Evolutionary conservation across 1,140 invertebrate species (phyloP), one percentile per base, ranked within the genome.

Genomic region (Brachionus rotundiformis): DNA sequence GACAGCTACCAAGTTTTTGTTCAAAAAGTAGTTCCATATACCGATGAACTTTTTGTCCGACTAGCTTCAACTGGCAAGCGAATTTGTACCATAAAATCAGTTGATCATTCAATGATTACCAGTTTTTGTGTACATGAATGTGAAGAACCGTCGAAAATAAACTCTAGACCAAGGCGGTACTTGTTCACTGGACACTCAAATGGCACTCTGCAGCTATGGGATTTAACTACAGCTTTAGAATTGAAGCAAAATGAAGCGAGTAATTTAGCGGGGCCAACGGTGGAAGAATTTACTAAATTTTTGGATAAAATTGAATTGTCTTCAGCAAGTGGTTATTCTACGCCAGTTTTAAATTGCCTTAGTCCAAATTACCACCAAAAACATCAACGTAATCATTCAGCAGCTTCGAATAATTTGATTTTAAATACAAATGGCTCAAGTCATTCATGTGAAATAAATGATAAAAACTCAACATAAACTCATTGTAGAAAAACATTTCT

Each of bases 1-100:
- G 95, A 98, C 86, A 95, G 97, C 86, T 95, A 97, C 85, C 95
- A 98, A 89, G 93, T 99, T 54, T 98, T 99, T 87, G 92, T 99
- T 33, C 96, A 99, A 87, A 96, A 97, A 90, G 93, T 98, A 44
- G 94, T 98, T 13, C 95, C 95, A 2, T 77, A 54, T 31, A 96
- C 95, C 4, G 94, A 97, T 89, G 94, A 95, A 82, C 86, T 98
- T 0, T 98, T 95, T 88, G 94, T 99, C 7, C 89, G 96, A 76
- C 88, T 96, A 13, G 95, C 96, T 11, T 97, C 95, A 0, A 97
- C 95, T 89, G 96, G 96, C 82, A 84, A 82, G 87, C 93, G 95
- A 83, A 94, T 98, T n/a, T 98, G 95, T 87, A 92, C 95, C 1
- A 95, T 98, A 82, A 92, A 93, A 84, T 95, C 96, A 0, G 94